These are phyloP conservation scores for Epizoanthus ramosus DNA, from an alignment of 92 coral and sea anemone genomes.

Conservation along the genomic window DNA sequence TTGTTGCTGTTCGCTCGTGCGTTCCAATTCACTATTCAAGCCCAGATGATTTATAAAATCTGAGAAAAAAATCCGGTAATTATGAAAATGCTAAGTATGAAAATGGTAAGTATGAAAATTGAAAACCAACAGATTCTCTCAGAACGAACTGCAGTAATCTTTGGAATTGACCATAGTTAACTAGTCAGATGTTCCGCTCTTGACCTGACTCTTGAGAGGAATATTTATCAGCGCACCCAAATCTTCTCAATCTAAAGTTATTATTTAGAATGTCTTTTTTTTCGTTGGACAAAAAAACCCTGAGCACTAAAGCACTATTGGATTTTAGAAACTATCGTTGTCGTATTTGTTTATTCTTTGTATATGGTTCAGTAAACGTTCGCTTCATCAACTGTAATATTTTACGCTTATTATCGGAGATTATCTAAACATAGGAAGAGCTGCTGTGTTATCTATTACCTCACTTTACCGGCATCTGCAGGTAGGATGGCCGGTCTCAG, in stretches of 20 bases:
- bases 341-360: neutral
- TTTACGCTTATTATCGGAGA: slow-evolving; percentile 35
- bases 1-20: neutral
- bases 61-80: too few relatives aligned
- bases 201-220: too few relatives aligned
- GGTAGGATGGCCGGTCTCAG: slow-evolving; percentile 33
- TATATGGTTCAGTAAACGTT: slow-evolving; percentile 1
- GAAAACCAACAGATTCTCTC: too few relatives aligned
- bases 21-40: neutral
- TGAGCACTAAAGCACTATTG: neutral
- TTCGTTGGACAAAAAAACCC: too few relatives aligned
- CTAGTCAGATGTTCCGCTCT: too few relatives aligned
- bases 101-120: too few relatives aligned
- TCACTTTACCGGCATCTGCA: slow-evolving; percentile 86
- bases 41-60: neutral
- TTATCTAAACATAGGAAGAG: slow-evolving; percentile 50
- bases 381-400: slow-evolving; percentile 15
- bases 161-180: too few relatives aligned
- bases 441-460: slow-evolving; percentile 59
- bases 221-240: too few relatives aligned
- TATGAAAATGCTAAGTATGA: too few relatives aligned
- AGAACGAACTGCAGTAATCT: too few relatives aligned
- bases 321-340: neutral
- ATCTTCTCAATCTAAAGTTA: too few relatives aligned
- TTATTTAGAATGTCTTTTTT: too few relatives aligned